These are phyloP conservation scores for Platycheirus albimanus DNA, from an alignment of 2,888 invertebrate species.

Conservation along the genomic window DNA sequence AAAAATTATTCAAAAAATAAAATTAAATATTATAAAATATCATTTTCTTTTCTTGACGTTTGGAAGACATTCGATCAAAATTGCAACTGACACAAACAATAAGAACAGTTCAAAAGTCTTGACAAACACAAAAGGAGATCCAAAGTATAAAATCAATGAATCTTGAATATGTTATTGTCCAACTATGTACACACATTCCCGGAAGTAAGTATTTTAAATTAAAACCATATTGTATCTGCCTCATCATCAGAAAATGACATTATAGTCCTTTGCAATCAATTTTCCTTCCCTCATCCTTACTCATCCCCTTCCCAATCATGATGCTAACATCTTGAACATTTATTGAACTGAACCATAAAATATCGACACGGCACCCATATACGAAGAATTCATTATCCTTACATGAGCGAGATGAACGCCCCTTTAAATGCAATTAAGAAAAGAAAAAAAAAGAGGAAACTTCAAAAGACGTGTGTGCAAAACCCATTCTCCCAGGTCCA, in stretches of 20 bases:
- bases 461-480: slow-evolving; percentile 24
- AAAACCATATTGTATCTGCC: not conserved
- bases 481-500: slow-evolving; percentile 30
- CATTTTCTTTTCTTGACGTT: no score
- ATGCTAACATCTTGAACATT: slow-evolving; percentile 11
- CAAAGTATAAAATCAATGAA: no score
- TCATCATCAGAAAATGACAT: not conserved
- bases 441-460: slow-evolving; percentile 10
- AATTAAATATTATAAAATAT: no score
- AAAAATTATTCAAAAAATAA: no score
- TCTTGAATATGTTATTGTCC: no score
- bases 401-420: slow-evolving; percentile 61
- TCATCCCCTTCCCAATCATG: not conserved
- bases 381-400: slow-evolving; percentile 33
- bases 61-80: no score
- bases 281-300: slow-evolving; percentile 11
- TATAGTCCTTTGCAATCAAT: slow-evolving; percentile 9
- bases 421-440: slow-evolving; percentile 61
- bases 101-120: no score
- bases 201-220: no score
- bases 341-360: slow-evolving; percentile 33
- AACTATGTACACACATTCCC: no score
- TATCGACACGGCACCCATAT: slow-evolving; percentile 11
- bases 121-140: no score
- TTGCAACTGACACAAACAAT: no score